phyloP scores from a whole-genome alignment of 2,797 vertebrate genomes.

The Eleutherodactylus coqui region DNA sequence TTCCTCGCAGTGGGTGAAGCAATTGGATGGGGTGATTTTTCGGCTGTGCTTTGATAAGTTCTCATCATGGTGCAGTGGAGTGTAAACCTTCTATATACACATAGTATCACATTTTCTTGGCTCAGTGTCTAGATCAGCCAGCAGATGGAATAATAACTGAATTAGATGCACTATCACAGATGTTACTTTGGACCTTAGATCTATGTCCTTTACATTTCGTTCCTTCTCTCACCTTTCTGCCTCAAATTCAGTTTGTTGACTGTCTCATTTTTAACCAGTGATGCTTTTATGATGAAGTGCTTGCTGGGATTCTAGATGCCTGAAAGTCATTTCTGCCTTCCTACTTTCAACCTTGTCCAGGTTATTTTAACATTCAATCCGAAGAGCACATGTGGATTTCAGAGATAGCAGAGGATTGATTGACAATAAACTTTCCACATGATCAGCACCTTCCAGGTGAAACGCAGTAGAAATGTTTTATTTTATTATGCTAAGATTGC shows the following conservation, averaged over 20 bases:
- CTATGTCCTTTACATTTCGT: conserved; percentile 65
- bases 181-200: conserved; percentile 68
- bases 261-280: conserved; percentile 44
- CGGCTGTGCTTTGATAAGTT: conserved; percentile 69
- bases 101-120: conserved; percentile 70
- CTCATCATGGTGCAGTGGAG: conserved; percentile 69
- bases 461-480: conserved; percentile 57
- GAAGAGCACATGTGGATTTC: conserved; percentile 47
- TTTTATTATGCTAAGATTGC: conserved; percentile 61
- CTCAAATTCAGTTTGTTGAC: conserved; percentile 59
- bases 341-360: conserved; percentile 63
- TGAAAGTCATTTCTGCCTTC: conserved; percentile 59
- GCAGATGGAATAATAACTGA: conserved; percentile 68
- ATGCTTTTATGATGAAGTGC: conserved; percentile 60
- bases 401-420: conserved; percentile 64
- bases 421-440: conserved; percentile 57
- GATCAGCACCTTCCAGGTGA: background rate
- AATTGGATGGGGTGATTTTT: conserved; percentile 66
- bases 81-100: conserved; percentile 67
- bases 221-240: conserved; percentile 66
- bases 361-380: conserved; percentile 1
- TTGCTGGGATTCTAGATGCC: conserved; percentile 65
- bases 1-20: conserved; percentile 66
- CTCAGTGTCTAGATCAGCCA: conserved; percentile 67
- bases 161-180: conserved; percentile 71